Evolutionary conservation across 2,113 vertebrate genomes (phyloP).

Genomic region (Chascanopsetta lugubris): DNA sequence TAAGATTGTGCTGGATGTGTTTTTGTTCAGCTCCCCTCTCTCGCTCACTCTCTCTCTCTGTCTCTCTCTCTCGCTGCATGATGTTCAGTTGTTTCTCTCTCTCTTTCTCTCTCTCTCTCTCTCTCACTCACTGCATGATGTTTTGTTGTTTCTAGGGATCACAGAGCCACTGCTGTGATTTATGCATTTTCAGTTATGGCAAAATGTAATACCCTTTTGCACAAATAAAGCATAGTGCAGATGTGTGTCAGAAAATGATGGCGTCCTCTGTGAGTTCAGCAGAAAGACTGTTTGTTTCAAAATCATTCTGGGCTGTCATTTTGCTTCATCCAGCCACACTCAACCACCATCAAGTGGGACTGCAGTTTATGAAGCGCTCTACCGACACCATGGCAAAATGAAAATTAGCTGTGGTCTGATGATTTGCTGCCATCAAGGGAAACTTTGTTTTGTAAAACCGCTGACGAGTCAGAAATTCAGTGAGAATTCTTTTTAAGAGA

Average conservation of each 20-base stretch:
- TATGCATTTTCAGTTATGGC: conserved; percentile 18
- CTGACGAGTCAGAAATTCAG: conserved; percentile 21
- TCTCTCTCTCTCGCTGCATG: conserved; percentile 2
- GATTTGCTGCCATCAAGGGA: conserved; percentile 30
- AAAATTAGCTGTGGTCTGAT: conserved; percentile 33
- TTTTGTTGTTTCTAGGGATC: conserved; percentile 45
- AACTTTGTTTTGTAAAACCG: conserved; percentile 23
- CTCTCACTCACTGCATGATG: conserved; percentile 18
- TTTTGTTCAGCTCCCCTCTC: conserved; percentile 36
- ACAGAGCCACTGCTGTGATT: conserved; percentile 41
- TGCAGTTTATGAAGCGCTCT: conserved; percentile 15
- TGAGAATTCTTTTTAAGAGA: conserved; percentile 18
- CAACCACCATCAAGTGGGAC: conserved; percentile 26
- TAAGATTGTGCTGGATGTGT: conserved; percentile 68
- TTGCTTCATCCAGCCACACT: conserved; percentile 3
- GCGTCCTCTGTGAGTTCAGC: neutral
- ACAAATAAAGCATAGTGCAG: conserved; percentile 34
- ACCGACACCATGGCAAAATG: conserved; percentile 16
- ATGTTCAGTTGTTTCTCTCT: conserved; percentile 51
- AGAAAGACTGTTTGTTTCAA: conserved; percentile 10
- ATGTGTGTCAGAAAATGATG: conserved; percentile 24
- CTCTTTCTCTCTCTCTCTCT: neutral
- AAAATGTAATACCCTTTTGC: conserved; percentile 34
- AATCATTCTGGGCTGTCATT: conserved; percentile 16
- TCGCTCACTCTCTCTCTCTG: neutral